Conservation (phyloP, 2,797 vertebrate genomes). For the Myoxocephalus aenaeus region DNA sequence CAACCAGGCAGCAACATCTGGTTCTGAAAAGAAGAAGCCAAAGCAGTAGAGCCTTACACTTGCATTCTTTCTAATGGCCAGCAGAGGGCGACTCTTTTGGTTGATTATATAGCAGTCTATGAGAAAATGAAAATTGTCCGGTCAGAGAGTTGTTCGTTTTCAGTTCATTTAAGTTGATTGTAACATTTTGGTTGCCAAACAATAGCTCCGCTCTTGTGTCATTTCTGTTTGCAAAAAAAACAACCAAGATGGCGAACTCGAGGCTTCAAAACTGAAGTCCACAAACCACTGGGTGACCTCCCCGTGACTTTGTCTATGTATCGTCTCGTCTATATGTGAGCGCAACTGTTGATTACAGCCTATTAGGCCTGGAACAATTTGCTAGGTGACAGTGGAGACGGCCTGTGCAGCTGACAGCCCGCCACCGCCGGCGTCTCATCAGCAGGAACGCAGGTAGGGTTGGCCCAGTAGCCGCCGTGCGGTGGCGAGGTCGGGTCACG, state of each 20-base stretch:
- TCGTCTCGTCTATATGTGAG: neutral
- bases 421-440: too few species aligned
- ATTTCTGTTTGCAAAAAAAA: neutral
- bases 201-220: neutral
- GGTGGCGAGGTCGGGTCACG: too few species aligned
- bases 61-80: neutral
- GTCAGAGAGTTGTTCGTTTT: neutral
- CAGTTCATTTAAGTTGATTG: neutral
- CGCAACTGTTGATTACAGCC: conserved; percentile 38
- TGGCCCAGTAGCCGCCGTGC: too few species aligned
- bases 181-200: neutral
- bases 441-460: too few species aligned
- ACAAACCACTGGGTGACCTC: neutral
- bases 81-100: neutral
- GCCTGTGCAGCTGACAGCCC: too few species aligned
- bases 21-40: neutral
- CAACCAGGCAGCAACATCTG: conserved; percentile 9
- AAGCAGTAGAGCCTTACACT: neutral
- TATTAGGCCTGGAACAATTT: conserved; percentile 28
- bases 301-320: neutral
- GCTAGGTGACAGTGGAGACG: conserved; percentile 37
- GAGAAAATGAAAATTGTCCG: neutral
- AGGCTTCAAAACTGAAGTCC: neutral
- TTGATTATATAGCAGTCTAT: neutral
- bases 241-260: neutral